Percentiles rank a stretch among this genome's conserved stretches.
phyloP scores from a whole-genome alignment of 2,113 vertebrate genomes.

The Entomyzon cyanotis region DNA sequence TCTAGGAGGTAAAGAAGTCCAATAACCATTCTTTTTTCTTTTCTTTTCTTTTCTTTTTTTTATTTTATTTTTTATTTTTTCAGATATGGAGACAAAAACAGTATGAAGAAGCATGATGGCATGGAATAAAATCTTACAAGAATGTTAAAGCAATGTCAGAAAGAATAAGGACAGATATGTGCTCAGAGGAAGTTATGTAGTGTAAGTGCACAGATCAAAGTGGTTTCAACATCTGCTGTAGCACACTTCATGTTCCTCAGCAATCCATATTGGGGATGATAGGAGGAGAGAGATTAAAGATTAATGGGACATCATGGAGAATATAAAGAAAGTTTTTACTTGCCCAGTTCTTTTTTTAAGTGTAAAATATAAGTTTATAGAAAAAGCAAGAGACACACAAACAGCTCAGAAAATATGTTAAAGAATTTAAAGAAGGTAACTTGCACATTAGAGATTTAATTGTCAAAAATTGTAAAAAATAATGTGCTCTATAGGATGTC shows the following conservation, averaged over 20 bases:
- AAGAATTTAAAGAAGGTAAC: neutral
- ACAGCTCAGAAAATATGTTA: neutral
- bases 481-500: neutral
- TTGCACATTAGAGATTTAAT: neutral
- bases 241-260: neutral
- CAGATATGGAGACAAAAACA: neutral
- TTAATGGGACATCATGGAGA: neutral
- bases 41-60: no score
- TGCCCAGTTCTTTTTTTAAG: neutral
- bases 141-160: neutral
- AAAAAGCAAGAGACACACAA: neutral
- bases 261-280: neutral
- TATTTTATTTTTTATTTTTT: no score
- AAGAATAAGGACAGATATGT: neutral
- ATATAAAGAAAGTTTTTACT: neutral
- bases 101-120: neutral
- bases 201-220: neutral
- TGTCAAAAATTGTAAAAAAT: neutral
- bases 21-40: accelerated
- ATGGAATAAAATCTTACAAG: neutral
- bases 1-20: neutral
- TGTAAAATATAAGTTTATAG: neutral
- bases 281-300: neutral
- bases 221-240: slow-evolving; percentile 1
- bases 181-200: neutral